Conservation (phyloP, 2,888 invertebrate species). For the Synergus gifuensis region DNA sequence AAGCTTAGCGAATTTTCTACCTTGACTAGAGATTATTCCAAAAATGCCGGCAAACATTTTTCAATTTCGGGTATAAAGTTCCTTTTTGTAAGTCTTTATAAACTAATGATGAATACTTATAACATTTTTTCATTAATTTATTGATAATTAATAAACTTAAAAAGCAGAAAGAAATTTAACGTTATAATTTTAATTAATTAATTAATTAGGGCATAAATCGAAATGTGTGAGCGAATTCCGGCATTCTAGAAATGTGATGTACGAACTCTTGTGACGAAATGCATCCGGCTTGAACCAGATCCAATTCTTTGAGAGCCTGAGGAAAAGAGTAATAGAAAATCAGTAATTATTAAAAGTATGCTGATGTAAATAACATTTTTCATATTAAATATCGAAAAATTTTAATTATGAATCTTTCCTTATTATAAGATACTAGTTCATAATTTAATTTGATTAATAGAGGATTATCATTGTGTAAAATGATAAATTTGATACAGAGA, state of each 20-base stretch:
- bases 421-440: background rate
- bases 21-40: slow-evolving; percentile 26
- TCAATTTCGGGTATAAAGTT: slow-evolving; percentile 10
- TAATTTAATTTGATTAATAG: background rate
- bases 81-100: background rate
- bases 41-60: background rate
- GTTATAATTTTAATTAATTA: background rate
- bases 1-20: background rate
- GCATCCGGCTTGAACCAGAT: slow-evolving; percentile 80
- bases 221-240: slow-evolving; percentile 82
- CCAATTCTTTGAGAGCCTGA: slow-evolving; percentile 83
- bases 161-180: no score
- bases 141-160: no score
- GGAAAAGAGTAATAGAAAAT: slow-evolving; percentile 60
- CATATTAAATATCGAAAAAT: background rate
- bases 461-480: background rate
- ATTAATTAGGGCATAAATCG: slow-evolving; percentile 77
- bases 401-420: no score
- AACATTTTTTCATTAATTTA: no score
- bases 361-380: background rate
- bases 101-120: no score
- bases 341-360: background rate
- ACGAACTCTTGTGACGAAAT: slow-evolving; percentile 82
- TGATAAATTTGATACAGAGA: background rate
- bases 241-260: slow-evolving; percentile 81